phyloP scores from a whole-genome alignment of 2,113 vertebrate species.

The Propithecus coquereli region DNA sequence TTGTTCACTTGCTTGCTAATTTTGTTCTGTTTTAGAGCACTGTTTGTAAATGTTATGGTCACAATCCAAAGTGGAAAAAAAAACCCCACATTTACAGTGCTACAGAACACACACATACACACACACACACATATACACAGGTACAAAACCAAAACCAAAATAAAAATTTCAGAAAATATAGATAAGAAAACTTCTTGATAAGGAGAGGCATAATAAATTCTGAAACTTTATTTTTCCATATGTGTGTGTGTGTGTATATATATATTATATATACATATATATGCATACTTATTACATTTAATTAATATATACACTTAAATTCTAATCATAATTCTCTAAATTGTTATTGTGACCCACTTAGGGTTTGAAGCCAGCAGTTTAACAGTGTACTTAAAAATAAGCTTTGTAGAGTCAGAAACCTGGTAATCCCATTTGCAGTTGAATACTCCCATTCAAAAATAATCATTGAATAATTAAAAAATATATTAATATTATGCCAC shows the following conservation, averaged over 20 bases:
- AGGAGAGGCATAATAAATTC: background rate
- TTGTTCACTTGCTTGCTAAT: background rate
- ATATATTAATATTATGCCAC: background rate
- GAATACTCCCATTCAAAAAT: background rate
- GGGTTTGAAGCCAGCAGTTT: background rate
- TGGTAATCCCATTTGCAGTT: background rate
- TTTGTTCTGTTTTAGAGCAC: background rate
- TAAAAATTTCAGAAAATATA: background rate
- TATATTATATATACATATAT: background rate
- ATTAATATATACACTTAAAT: background rate
- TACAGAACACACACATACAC: background rate
- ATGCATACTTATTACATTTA: background rate
- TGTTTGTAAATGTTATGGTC: background rate
- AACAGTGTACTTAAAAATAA: background rate
- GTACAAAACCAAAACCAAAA: background rate
- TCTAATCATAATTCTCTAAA: background rate
- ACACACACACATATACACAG: background rate
- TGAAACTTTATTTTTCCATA: background rate
- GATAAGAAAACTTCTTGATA: background rate
- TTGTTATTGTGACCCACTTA: background rate
- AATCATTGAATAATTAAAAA: background rate
- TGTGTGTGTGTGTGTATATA: background rate
- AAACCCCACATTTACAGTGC: background rate
- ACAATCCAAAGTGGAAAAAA: background rate
- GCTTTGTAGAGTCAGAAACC: background rate